Percentiles rank a stretch among this genome's conserved stretches.
Evolutionary conservation across 2,797 vertebrate species (phyloP).

Genomic region (Mionectes olivaceus): DNA sequence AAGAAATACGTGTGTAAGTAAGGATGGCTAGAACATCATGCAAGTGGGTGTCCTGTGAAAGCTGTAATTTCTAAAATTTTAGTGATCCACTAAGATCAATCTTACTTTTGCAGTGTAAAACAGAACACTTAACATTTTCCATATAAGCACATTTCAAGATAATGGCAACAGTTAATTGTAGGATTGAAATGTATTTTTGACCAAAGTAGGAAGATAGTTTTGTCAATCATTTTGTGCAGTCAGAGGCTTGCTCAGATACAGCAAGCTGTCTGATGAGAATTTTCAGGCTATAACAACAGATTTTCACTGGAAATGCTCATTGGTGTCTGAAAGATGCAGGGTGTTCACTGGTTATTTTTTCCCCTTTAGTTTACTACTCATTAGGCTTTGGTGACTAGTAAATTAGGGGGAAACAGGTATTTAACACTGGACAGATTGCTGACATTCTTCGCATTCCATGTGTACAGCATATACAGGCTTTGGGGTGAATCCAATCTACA

Average conservation of each 20-base stretch:
- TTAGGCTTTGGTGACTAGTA: not conserved
- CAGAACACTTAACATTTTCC: not conserved
- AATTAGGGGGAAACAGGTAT: not conserved
- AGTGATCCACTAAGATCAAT: not conserved
- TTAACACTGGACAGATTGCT: not conserved
- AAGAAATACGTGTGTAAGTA: not conserved
- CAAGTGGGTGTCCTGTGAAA: not conserved
- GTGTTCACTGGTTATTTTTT: not conserved
- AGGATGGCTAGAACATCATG: not conserved
- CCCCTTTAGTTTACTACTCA: not conserved
- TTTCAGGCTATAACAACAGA: not conserved
- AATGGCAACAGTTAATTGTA: not conserved
- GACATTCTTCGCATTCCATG: not conserved
- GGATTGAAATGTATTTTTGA: not conserved
- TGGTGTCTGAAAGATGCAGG: not conserved
- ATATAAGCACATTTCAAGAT: not conserved
- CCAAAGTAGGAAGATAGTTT: not conserved
- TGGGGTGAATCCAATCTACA: not conserved
- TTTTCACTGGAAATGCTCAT: not conserved
- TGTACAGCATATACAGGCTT: not conserved
- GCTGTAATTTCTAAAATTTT: not conserved
- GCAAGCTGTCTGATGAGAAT: not conserved
- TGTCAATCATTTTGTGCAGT: not conserved
- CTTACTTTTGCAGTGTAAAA: not conserved
- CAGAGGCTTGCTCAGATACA: not conserved